Conservation (phyloP, 1,140 invertebrate species). For the Dinoponera quadriceps region DNA sequence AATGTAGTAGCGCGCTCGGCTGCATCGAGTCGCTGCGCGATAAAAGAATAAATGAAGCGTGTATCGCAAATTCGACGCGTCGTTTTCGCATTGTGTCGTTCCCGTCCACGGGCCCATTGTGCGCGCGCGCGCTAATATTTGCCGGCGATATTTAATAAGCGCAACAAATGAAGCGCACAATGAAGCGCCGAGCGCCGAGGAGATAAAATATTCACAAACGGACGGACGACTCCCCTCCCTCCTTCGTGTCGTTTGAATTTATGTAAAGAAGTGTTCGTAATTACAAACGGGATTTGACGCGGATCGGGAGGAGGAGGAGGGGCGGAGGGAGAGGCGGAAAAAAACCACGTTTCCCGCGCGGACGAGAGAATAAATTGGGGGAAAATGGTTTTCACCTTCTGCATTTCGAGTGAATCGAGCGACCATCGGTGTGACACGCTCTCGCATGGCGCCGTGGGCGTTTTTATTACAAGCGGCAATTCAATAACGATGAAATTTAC, state of each 20-base stretch:
- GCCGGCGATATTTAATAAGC: background rate
- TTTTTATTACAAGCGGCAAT: slow-evolving; percentile 47
- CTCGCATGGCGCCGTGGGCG: background rate
- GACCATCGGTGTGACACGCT: background rate
- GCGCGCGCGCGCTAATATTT: background rate
- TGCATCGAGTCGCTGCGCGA: background rate
- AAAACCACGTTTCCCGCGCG: background rate
- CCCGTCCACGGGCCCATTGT: too few relatives aligned
- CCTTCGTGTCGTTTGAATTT: background rate
- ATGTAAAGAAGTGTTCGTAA: slow-evolving; percentile 9
- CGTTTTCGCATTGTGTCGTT: background rate
- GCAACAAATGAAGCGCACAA: background rate
- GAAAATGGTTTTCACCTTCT: slow-evolving; percentile 13
- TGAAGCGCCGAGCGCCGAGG: background rate
- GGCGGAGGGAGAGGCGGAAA: background rate
- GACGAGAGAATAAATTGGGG: slow-evolving; percentile 5
- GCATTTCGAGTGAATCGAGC: slow-evolving; percentile 18
- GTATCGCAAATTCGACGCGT: background rate
- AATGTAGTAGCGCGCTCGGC: too few relatives aligned
- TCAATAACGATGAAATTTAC: slow-evolving; percentile 54
- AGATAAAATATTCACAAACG: slow-evolving; percentile 24
- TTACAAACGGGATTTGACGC: slow-evolving; percentile 2
- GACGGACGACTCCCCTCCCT: background rate
- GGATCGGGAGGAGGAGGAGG: too few relatives aligned
- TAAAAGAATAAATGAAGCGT: slow-evolving; percentile 5